Evolutionary conservation across 2,113 vertebrate species (phyloP).

Genomic region (Ameiurus melas): DNA sequence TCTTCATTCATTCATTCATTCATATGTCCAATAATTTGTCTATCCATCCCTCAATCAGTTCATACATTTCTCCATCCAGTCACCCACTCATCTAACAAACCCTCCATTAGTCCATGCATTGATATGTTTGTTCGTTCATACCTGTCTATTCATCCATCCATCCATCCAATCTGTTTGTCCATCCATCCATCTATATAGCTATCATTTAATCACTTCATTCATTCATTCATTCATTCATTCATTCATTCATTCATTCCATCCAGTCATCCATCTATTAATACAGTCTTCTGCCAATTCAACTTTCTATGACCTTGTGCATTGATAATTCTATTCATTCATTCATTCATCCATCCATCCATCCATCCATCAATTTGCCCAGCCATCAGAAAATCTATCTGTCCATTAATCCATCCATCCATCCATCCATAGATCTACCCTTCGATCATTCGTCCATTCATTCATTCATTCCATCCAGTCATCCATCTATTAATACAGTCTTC

Average conservation of each 20-base stretch:
- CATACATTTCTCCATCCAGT: not conserved
- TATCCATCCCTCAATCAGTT: not conserved
- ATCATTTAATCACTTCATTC: no score
- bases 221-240: no score
- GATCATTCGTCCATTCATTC: not conserved
- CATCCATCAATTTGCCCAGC: not conserved
- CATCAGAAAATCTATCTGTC: not conserved
- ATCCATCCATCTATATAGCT: no score
- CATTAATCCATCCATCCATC: not conserved
- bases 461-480: not conserved
- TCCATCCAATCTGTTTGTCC: not conserved
- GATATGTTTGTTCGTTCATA: not conserved
- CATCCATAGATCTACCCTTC: not conserved
- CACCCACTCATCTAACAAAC: not conserved
- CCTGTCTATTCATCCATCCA: not conserved
- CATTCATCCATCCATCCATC: not conserved
- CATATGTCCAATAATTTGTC: not conserved
- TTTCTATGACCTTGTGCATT: not conserved
- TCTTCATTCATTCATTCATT: not conserved
- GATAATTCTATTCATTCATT: not conserved
- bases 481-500: not conserved
- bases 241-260: not conserved
- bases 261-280: not conserved
- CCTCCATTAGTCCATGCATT: not conserved
- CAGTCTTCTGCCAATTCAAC: not conserved